Evolutionary conservation across 2,888 invertebrate species (phyloP).

Genomic region (Aelia acuminata): DNA sequence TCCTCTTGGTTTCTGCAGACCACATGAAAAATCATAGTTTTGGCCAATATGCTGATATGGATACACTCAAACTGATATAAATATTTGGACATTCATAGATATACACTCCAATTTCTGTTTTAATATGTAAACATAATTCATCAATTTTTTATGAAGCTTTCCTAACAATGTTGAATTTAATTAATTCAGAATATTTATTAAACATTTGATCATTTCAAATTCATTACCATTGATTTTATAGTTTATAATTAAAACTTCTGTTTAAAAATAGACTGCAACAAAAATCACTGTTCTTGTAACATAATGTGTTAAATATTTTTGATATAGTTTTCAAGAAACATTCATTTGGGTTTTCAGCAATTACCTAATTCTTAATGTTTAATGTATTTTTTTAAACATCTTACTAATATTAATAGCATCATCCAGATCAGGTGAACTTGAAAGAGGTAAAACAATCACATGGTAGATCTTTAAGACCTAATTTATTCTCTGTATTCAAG

Average conservation of each 20-base stretch:
- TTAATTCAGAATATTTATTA: not conserved
- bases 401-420: not conserved
- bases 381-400: not conserved
- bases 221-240: not conserved
- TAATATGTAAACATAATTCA: not conserved
- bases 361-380: not conserved
- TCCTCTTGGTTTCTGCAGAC: no score
- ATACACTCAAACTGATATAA: no score
- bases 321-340: not conserved
- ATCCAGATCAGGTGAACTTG: not conserved
- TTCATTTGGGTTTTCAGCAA: not conserved
- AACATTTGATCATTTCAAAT: not conserved
- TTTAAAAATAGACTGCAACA: not conserved
- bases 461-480: not conserved
- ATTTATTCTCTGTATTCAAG: not conserved
- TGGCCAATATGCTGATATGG: no score
- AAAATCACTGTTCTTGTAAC: not conserved
- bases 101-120: not conserved
- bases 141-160: not conserved
- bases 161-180: not conserved
- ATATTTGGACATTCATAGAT: not conserved
- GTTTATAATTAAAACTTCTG: not conserved
- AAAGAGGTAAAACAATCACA: not conserved
- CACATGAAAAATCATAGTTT: no score
- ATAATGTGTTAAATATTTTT: not conserved